These are phyloP conservation scores for Oenanthe melanoleuca DNA, from an alignment of 2,113 vertebrate genomes.

Conservation along the genomic window DNA sequence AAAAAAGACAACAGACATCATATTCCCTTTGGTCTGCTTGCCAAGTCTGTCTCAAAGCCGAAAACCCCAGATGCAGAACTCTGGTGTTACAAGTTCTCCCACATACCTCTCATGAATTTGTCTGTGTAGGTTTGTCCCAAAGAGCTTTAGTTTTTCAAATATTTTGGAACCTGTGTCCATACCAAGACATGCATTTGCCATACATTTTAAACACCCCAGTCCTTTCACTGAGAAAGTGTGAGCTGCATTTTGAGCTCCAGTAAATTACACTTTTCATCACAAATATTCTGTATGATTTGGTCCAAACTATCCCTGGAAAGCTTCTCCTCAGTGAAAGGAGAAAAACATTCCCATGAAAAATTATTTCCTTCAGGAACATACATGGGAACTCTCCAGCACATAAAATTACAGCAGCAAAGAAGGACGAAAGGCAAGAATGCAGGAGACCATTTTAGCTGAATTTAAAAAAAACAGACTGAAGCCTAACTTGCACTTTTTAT, in stretches of 20 bases:
- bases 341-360: conserved; percentile 44
- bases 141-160: neutral
- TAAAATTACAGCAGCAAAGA: neutral
- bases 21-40: neutral
- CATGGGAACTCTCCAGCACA: conserved; percentile 10
- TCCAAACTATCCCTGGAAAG: conserved; percentile 37
- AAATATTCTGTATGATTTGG: conserved; percentile 11
- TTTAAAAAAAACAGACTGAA: neutral
- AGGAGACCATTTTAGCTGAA: neutral
- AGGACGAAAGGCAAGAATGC: neutral
- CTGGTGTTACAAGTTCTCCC: neutral
- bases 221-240: neutral
- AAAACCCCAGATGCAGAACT: neutral
- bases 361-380: conserved; percentile 39
- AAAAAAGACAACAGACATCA: neutral
- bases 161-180: neutral
- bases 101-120: neutral
- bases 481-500: neutral
- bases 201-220: neutral
- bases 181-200: neutral
- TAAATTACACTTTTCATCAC: conserved; percentile 24
- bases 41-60: neutral
- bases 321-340: neutral
- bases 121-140: neutral
- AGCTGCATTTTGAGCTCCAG: neutral